phyloP scores from a whole-genome alignment of 2,797 vertebrate species.

The Aotus griseimembra region DNA sequence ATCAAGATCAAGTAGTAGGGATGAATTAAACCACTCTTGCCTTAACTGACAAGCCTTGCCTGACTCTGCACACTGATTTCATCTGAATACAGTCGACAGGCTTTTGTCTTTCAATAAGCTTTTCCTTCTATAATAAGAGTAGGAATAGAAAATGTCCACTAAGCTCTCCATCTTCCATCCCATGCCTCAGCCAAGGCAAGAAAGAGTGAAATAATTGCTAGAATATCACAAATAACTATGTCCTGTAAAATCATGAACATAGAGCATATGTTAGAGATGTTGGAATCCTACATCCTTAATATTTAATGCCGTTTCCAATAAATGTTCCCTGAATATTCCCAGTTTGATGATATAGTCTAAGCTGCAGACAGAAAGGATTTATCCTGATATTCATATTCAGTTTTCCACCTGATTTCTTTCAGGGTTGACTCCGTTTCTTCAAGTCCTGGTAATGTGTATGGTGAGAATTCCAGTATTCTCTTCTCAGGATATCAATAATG shows the following conservation, averaged over 20 bases:
- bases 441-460: not conserved
- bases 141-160: not conserved
- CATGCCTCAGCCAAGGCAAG: not conserved
- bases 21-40: constrained; percentile 60
- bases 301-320: fast-evolving
- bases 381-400: not conserved
- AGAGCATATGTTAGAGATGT: not conserved
- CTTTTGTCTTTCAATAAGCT: not conserved
- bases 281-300: not conserved
- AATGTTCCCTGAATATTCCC: too few species aligned
- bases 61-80: constrained; percentile 33
- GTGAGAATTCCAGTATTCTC: not conserved
- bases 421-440: not conserved
- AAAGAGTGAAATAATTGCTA: too few species aligned
- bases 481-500: not conserved
- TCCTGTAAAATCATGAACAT: not conserved
- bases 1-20: not conserved
- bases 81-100: not conserved
- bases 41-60: constrained; percentile 10
- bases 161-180: not conserved
- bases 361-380: not conserved
- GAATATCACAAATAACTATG: fast-evolving
- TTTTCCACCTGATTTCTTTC: not conserved
- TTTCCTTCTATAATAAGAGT: not conserved
- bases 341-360: too few species aligned